These are phyloP conservation scores for Gobio gobio DNA, from an alignment of 2,113 vertebrate species.

Conservation along the genomic window DNA sequence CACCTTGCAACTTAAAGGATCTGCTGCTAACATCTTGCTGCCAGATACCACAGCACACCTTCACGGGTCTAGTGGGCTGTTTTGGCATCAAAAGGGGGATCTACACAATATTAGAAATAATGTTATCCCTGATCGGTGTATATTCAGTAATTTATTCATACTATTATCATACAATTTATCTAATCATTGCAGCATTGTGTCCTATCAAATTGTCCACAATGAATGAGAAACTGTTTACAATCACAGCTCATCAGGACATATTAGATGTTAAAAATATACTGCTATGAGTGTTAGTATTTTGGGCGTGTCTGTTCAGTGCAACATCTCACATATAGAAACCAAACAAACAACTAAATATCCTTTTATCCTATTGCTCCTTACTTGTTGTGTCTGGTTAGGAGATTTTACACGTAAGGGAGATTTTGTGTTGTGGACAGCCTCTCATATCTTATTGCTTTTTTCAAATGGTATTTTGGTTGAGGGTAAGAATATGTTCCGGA, in stretches of 20 bases:
- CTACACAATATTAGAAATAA: no score
- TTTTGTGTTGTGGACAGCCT: background rate
- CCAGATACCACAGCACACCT: no score
- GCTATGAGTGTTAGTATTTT: background rate
- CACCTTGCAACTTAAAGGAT: no score
- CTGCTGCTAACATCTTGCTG: no score
- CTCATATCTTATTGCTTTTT: background rate
- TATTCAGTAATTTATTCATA: no score
- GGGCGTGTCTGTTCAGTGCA: background rate
- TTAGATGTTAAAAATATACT: background rate
- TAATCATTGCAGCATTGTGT: no score
- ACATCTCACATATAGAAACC: background rate
- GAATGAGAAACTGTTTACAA: background rate
- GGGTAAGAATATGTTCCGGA: background rate
- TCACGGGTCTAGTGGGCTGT: no score
- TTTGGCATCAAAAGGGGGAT: no score
- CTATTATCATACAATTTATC: no score
- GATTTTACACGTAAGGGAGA: background rate
- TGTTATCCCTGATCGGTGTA: no score
- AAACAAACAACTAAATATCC: background rate
- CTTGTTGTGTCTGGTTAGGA: background rate
- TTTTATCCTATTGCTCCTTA: background rate
- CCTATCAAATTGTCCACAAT: no score
- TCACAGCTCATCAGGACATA: background rate
- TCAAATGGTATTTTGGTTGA: background rate